Percentiles rank a stretch among this genome's conserved stretches.
Conservation (phyloP, 2,888 invertebrate species). For the Keiferia lycopersicella region DNA sequence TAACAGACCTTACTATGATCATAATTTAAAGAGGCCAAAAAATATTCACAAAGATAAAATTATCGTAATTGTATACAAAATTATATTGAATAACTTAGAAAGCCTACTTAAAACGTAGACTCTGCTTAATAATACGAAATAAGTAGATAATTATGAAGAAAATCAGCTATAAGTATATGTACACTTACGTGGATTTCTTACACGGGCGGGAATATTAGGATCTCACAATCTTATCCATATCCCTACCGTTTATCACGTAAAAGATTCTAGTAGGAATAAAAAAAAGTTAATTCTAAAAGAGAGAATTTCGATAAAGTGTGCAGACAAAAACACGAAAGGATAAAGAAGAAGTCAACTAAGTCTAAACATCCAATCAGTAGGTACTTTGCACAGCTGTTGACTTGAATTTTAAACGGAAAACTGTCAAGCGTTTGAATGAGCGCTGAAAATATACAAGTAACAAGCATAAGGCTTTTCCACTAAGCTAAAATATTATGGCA, state of each 20-base stretch:
- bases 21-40: constrained; percentile 13
- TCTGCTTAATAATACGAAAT: constrained; percentile 61
- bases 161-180: constrained; percentile 39
- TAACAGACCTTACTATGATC: neutral
- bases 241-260: too few species aligned
- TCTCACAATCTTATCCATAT: neutral
- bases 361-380: too few species aligned
- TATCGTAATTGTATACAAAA: constrained; percentile 13
- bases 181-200: constrained; percentile 12
- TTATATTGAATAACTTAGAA: constrained; percentile 33
- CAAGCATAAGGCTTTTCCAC: neutral
- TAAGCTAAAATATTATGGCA: constrained; percentile 9
- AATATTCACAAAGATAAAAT: neutral
- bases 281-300: neutral
- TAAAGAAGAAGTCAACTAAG: too few species aligned
- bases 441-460: neutral
- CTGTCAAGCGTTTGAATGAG: neutral
- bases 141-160: constrained; percentile 46
- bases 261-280: neutral
- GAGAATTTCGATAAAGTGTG: neutral
- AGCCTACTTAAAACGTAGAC: constrained; percentile 65
- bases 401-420: neutral
- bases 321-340: too few species aligned
- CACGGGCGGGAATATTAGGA: neutral
- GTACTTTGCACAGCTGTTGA: too few species aligned